Conservation (phyloP, 2,888 invertebrate genomes). For the Brenthis ino region DNA sequence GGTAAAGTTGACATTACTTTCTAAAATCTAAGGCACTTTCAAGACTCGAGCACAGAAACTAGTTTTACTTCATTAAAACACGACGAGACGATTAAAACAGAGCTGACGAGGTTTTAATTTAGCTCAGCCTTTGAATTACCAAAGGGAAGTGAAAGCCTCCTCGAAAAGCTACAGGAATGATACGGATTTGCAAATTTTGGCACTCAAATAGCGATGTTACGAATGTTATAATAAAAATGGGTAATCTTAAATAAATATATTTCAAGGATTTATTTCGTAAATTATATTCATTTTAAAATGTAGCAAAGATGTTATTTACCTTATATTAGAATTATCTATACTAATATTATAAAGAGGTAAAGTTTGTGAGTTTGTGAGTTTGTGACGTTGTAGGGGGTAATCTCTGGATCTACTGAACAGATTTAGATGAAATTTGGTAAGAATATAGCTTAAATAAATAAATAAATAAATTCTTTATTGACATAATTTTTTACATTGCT, state of each 20-base stretch:
- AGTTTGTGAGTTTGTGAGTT: no score
- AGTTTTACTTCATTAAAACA: conserved; percentile 34
- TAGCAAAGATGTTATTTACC: no score
- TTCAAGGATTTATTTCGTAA: no score
- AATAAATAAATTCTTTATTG: no score
- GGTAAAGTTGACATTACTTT: not conserved
- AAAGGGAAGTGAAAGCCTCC: conserved; percentile 43
- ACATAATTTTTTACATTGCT: no score
- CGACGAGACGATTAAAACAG: conserved; percentile 45
- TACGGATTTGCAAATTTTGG: conserved; percentile 31
- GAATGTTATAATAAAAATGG: conserved; percentile 9
- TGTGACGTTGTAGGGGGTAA: no score
- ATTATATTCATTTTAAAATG: no score
- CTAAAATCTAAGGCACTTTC: conserved; percentile 8
- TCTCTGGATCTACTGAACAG: no score
- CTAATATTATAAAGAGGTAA: no score
- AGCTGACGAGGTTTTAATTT: conserved; percentile 62
- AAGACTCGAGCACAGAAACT: conserved; percentile 25
- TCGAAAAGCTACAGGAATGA: conserved; percentile 25
- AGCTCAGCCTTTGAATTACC: conserved; percentile 52
- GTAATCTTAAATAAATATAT: conserved; percentile 10
- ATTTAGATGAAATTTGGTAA: no score
- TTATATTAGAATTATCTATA: no score
- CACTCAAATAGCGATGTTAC: conserved; percentile 20
- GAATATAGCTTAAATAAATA: no score